Conservation (phyloP, 2,797 vertebrate genomes). For the Manis crassicaudata region DNA sequence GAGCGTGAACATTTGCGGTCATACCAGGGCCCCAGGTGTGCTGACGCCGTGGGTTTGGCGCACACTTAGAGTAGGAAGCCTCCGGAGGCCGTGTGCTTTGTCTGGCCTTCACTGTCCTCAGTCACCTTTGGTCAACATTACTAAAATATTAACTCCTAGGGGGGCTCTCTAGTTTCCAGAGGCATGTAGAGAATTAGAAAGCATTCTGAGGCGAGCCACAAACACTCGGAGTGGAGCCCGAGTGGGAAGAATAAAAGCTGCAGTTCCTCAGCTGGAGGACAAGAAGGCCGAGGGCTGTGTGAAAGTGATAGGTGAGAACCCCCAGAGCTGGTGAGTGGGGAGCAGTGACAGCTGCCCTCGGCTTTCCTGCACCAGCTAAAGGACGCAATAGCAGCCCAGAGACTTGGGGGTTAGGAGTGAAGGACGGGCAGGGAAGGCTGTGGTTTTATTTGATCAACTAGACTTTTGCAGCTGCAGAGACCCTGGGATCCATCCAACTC, state of each 20-base stretch:
- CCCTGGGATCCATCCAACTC: not conserved
- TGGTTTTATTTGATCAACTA: not conserved
- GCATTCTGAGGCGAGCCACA: not conserved
- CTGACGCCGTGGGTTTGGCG: fast-evolving
- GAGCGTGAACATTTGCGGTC: not conserved
- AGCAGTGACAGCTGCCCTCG: not conserved
- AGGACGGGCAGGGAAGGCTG: not conserved
- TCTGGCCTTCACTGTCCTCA: not conserved
- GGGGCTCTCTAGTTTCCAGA: slow-evolving; percentile 15
- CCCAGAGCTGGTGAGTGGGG: not conserved
- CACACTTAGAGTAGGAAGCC: not conserved
- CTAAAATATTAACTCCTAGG: not conserved
- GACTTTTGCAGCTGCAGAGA: not conserved
- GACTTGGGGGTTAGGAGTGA: not conserved
- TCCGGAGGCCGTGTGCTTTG: not conserved
- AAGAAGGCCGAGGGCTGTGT: not conserved
- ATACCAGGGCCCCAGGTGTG: too few relatives aligned
- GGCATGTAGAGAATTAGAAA: slow-evolving; percentile 54
- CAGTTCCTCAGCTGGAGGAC: slow-evolving; percentile 23
- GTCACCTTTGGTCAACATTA: not conserved
- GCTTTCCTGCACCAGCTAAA: not conserved
- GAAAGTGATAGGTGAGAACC: slow-evolving; percentile 1
- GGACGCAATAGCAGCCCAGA: slow-evolving; percentile 3
- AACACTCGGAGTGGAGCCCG: slow-evolving; percentile 57
- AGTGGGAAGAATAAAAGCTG: not conserved